Percentiles rank a stretch among this genome's conserved stretches.
Conservation (phyloP, 2,113 vertebrate genomes). For the Indicator indicator region DNA sequence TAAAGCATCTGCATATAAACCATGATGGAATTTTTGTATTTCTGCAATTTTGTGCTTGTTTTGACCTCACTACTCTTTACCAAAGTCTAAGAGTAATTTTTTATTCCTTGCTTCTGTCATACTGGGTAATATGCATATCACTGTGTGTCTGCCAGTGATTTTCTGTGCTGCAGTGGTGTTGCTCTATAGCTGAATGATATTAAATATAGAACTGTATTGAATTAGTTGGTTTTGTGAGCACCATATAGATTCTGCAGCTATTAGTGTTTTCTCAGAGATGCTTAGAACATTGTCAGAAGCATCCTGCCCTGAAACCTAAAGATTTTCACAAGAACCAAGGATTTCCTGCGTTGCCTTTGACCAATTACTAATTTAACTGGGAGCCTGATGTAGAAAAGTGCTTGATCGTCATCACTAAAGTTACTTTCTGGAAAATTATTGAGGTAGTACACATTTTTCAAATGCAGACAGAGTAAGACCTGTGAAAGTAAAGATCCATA, state of each 20-base stretch:
- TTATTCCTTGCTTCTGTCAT: slow-evolving; percentile 31
- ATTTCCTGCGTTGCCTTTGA: slow-evolving; percentile 14
- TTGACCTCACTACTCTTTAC: not conserved
- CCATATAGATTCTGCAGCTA: not conserved
- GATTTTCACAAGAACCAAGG: not conserved
- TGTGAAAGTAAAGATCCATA: not conserved
- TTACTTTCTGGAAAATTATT: not conserved
- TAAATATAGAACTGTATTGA: slow-evolving; percentile 22
- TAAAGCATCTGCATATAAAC: slow-evolving; percentile 21
- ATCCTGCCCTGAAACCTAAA: not conserved
- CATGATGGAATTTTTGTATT: not conserved
- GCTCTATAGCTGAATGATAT: slow-evolving; percentile 21
- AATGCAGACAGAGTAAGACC: not conserved
- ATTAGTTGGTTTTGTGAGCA: not conserved
- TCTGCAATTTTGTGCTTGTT: slow-evolving; percentile 8
- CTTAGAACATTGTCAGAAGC: not conserved
- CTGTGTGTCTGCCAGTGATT: slow-evolving; percentile 51
- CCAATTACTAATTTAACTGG: slow-evolving; percentile 2
- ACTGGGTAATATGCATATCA: slow-evolving; percentile 35
- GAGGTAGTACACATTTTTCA: not conserved
- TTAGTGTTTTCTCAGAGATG: slow-evolving; percentile 3
- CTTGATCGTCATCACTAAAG: slow-evolving; percentile 9
- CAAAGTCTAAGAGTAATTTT: slow-evolving; percentile 18
- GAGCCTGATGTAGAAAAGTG: not conserved
- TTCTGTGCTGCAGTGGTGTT: slow-evolving; percentile 16